Conservation (phyloP, 2,888 invertebrate genomes). For the Ochropleura plecta region DNA sequence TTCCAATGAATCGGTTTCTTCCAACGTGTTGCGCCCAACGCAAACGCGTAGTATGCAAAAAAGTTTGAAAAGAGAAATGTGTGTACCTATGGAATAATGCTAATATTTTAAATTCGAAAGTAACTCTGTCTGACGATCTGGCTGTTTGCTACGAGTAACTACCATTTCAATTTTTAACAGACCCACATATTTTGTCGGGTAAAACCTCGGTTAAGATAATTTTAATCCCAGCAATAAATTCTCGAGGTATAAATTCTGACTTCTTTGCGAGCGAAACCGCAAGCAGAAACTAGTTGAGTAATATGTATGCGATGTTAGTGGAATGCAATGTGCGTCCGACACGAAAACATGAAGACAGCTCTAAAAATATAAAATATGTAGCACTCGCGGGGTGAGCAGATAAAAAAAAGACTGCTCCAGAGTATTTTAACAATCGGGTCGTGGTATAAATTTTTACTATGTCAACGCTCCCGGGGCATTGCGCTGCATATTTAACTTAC, state of each 20-base stretch:
- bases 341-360: constrained; percentile 28
- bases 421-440: constrained; percentile 73
- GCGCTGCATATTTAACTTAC: constrained; percentile 69
- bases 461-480: constrained; percentile 59
- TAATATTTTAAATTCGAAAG: background rate
- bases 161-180: background rate
- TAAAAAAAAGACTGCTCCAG: constrained; percentile 62
- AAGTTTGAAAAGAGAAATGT: constrained; percentile 12
- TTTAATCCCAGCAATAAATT: background rate
- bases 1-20: no score
- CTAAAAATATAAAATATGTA: constrained; percentile 61
- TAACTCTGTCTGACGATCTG: background rate
- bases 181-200: background rate
- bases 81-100: constrained; percentile 6
- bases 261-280: background rate
- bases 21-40: no score
- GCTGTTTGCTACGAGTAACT: background rate
- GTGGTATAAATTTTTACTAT: constrained; percentile 72
- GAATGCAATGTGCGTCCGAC: constrained; percentile 28
- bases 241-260: background rate
- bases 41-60: no score
- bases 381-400: constrained; percentile 33
- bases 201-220: background rate
- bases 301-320: constrained; percentile 31
- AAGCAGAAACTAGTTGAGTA: background rate